Evolutionary conservation across 2,797 vertebrate species (phyloP).

Genomic region (Labeo calbasu): DNA sequence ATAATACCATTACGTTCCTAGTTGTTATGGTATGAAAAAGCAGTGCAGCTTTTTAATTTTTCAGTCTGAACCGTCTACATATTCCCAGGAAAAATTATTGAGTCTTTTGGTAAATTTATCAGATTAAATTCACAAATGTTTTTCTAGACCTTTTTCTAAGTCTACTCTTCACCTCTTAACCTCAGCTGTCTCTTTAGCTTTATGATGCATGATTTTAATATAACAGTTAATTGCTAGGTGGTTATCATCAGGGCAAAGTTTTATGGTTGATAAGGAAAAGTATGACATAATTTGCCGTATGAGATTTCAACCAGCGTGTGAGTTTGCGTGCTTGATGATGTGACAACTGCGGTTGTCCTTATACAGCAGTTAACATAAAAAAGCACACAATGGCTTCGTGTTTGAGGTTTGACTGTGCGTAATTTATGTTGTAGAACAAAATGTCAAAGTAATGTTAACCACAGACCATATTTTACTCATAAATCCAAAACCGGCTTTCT

Average conservation of each 20-base stretch:
- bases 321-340: not conserved
- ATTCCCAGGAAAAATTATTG: not conserved
- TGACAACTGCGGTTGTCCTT: not conserved
- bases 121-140: not conserved
- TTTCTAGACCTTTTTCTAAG: not conserved
- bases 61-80: not conserved
- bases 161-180: not conserved
- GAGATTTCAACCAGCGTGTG: not conserved
- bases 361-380: not conserved
- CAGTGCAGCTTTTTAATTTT: not conserved
- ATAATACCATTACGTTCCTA: no score
- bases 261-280: not conserved
- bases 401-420: not conserved
- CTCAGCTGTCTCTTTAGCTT: not conserved
- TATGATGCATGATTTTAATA: not conserved
- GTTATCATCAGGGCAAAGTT: not conserved
- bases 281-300: not conserved
- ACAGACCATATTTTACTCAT: constrained; percentile 1
- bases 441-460: not conserved
- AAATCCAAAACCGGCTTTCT: not conserved
- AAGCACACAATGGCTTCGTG: not conserved
- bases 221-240: not conserved
- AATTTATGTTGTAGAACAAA: not conserved
- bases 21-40: not conserved
- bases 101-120: not conserved